Conservation (phyloP, 2,113 vertebrate genomes). For the Erythrolamprus reginae region DNA sequence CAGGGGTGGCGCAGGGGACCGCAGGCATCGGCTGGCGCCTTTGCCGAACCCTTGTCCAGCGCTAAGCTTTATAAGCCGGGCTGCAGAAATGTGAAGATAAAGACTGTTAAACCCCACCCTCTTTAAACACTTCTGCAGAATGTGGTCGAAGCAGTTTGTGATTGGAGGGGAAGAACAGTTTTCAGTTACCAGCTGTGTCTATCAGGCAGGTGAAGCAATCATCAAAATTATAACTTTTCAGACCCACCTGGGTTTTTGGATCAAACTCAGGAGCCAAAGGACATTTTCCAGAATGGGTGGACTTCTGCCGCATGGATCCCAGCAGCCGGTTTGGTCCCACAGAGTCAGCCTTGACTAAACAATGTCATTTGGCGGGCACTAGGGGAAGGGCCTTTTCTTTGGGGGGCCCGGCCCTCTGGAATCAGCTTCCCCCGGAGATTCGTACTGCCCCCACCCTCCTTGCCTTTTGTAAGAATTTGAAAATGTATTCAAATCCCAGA, state of each 20-base stretch:
- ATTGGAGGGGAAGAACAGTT: conserved; percentile 60
- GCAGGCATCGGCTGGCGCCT: not conserved
- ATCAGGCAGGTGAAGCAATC: conserved; percentile 53
- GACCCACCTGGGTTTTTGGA: not conserved
- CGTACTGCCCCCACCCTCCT: no score
- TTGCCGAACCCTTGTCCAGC: conserved; percentile 31
- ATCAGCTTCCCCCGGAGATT: no score
- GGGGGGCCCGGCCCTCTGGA: no score
- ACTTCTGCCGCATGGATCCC: no score
- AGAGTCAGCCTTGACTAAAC: no score
- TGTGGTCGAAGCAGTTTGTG: conserved; percentile 70
- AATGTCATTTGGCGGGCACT: no score
- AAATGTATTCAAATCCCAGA: no score
- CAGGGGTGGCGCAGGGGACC: no score
- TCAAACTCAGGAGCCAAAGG: not conserved
- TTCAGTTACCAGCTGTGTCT: conserved; percentile 56
- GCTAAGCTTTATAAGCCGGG: conserved; percentile 54
- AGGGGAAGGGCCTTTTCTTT: no score
- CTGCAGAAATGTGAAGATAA: conserved; percentile 62
- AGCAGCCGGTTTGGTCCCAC: no score
- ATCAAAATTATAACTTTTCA: conserved; percentile 48
- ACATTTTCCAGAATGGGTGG: not conserved
- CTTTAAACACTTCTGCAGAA: conserved; percentile 69
- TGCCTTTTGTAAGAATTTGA: no score
- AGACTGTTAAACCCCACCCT: conserved; percentile 64